Percentiles rank a stretch among this genome's conserved stretches.
These are phyloP conservation scores for Rhynchotus rufescens DNA, from an alignment of 2,797 vertebrate genomes.

Conservation along the genomic window DNA sequence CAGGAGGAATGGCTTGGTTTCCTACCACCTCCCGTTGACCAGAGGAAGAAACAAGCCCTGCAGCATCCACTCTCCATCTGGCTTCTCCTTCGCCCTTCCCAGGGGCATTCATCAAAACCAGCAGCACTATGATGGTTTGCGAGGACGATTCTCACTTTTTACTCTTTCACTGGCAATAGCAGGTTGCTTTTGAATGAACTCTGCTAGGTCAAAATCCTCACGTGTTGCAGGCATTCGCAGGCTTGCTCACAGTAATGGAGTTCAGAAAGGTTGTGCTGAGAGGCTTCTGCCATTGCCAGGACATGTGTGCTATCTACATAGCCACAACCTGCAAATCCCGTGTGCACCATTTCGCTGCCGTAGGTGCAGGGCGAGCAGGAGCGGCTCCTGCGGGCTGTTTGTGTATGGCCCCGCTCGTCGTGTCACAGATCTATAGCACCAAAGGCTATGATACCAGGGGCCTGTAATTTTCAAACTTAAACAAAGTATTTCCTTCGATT, in stretches of 20 bases:
- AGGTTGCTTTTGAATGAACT: neutral
- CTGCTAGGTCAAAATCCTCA: neutral
- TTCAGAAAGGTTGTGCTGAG: neutral
- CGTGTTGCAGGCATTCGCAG: neutral
- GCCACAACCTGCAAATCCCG: conserved; percentile 1
- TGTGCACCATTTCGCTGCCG: neutral
- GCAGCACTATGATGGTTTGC: neutral
- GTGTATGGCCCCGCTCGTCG: neutral
- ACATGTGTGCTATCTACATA: accelerated
- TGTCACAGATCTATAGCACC: conserved; percentile 28
- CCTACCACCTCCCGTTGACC: neutral
- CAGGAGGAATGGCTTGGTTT: neutral
- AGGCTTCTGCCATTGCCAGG: neutral
- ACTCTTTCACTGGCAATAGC: neutral
- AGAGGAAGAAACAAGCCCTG: neutral
- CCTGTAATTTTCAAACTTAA: conserved; percentile 52
- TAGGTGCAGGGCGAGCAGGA: neutral
- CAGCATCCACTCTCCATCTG: neutral
- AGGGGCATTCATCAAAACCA: neutral
- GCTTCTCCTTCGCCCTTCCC: neutral
- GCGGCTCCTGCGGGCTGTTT: neutral
- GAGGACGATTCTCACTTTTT: neutral
- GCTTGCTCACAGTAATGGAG: neutral
- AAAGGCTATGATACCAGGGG: conserved; percentile 6
- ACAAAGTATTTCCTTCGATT: conserved; percentile 71